Percentiles rank a stretch among this genome's conserved stretches.
Evolutionary conservation across 2,888 invertebrate genomes (phyloP).

Genomic region (Argynnis bischoffii): DNA sequence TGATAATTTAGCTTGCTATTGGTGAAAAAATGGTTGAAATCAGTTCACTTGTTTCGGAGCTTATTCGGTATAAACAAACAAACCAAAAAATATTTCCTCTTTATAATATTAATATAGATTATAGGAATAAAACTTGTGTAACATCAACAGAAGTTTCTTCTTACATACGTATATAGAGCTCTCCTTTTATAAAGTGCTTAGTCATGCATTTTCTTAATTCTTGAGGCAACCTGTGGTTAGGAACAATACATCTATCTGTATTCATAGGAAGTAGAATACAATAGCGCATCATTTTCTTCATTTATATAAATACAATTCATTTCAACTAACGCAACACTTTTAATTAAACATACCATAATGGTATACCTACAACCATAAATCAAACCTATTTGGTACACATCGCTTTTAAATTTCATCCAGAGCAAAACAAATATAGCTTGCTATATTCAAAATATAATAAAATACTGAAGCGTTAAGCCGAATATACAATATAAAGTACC

Average conservation of each 20-base stretch:
- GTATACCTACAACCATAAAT: no score
- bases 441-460: no score
- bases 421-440: no score
- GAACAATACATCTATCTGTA: constrained; percentile 3
- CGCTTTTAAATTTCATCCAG: no score
- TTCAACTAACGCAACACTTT: neutral
- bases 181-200: constrained; percentile 9
- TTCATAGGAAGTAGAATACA: neutral
- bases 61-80: neutral
- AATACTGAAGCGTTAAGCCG: no score
- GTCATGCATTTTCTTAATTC: constrained; percentile 1
- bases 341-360: no score
- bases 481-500: no score
- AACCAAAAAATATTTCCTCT: neutral
- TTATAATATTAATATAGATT: neutral
- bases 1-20: no score
- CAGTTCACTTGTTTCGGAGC: no score
- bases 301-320: neutral
- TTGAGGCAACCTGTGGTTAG: constrained; percentile 9
- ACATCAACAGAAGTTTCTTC: neutral
- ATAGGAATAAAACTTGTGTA: neutral
- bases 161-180: neutral
- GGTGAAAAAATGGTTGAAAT: no score
- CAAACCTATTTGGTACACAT: no score
- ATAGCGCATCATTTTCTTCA: neutral